Conservation (phyloP, 2,888 invertebrate species). For the Drosophila yooni region DNA sequence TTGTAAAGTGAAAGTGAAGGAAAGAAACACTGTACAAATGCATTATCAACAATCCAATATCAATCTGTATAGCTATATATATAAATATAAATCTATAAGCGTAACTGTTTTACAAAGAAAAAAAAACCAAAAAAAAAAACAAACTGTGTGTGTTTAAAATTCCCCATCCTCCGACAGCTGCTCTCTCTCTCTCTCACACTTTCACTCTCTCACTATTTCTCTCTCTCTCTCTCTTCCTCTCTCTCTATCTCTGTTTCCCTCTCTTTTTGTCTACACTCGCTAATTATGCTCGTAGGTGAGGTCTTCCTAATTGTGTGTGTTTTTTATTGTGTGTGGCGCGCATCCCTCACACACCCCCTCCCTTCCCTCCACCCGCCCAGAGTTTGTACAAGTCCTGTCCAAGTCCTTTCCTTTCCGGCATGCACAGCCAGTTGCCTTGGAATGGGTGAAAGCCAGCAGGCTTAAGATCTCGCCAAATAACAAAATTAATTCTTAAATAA, state of each 20-base stretch:
- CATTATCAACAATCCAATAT: conserved; percentile 32
- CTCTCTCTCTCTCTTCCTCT: conserved; percentile 15
- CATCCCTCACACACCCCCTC: not conserved
- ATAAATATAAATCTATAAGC: conserved; percentile 35
- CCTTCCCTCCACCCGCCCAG: not conserved
- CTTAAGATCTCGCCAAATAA: not conserved
- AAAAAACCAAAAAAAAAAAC: not conserved
- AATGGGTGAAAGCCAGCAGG: not conserved
- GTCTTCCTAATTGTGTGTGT: conserved; percentile 19
- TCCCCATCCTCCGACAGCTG: conserved; percentile 44
- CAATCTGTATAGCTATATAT: conserved; percentile 36
- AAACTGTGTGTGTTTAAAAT: conserved; percentile 18
- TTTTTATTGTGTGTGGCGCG: conserved; percentile 40
- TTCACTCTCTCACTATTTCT: conserved; percentile 1
- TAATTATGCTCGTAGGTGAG: conserved; percentile 40
- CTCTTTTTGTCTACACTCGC: conserved; percentile 24
- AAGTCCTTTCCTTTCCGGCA: conserved; percentile 12
- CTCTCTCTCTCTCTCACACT: conserved; percentile 13
- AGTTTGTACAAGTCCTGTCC: conserved; percentile 34
- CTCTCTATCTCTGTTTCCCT: not conserved
- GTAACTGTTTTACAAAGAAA: conserved; percentile 42
- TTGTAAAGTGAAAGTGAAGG: conserved; percentile 13
- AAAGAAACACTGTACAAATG: conserved; percentile 54
- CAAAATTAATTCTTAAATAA: not conserved
- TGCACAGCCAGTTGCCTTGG: conserved; percentile 10